Evolutionary conservation across 2,888 invertebrate genomes (phyloP).

Genomic region (Pterostichus madidus): DNA sequence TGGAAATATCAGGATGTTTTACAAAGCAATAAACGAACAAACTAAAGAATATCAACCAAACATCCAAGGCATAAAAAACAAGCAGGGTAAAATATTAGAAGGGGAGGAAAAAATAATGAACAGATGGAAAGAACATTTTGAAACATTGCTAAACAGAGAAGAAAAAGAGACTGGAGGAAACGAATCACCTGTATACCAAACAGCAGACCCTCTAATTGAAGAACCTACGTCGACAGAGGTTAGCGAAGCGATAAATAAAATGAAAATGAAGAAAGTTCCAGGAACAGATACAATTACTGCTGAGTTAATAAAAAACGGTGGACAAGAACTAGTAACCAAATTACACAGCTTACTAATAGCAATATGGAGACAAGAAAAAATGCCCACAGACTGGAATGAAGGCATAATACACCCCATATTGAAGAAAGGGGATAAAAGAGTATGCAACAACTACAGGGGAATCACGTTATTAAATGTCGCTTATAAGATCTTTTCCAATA

Average conservation of each 20-base stretch:
- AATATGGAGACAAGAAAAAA: constrained; percentile 26
- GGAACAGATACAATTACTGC: not conserved
- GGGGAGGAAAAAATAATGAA: not conserved
- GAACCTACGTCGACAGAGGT: not conserved
- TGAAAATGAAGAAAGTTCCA: constrained; percentile 14
- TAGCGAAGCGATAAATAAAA: not conserved
- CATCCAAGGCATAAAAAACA: constrained; percentile 10
- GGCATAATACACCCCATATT: constrained; percentile 30
- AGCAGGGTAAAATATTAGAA: not conserved
- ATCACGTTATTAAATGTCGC: constrained; percentile 4
- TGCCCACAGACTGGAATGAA: constrained; percentile 3
- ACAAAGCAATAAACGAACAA: constrained; percentile 11
- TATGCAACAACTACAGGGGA: constrained; percentile 31
- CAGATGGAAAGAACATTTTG: not conserved
- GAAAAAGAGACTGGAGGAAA: not conserved
- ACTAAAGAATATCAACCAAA: constrained; percentile 14
- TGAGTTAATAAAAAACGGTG: not conserved
- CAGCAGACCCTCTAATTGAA: constrained; percentile 14
- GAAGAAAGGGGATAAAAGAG: constrained; percentile 1
- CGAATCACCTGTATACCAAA: not conserved
- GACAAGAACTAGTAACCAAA: not conserved
- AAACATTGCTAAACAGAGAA: not conserved
- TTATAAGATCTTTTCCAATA: constrained; percentile 11
- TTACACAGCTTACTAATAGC: not conserved
- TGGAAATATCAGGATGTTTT: not conserved